Base-by-base conservation (phyloP, 2,797 vertebrate genomes). In the Phoebastria nigripes region DNA sequence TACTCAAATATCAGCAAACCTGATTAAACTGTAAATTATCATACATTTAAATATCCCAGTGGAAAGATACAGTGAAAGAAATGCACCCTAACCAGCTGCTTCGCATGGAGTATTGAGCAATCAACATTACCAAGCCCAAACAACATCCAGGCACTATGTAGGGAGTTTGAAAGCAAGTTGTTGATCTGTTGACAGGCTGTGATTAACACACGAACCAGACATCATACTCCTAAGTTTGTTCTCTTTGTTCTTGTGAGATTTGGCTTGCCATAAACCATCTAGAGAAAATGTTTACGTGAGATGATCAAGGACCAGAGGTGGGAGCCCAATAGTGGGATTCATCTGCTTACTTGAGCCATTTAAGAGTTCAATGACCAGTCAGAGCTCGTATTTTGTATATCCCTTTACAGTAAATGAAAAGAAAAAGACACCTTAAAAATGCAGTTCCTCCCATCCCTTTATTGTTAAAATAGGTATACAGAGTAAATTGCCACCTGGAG, bases 1-100 rank as follows among this genome's bases (percentile, higher is more conserved):
- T 18, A 78, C 25, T 86, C 54, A 79, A 56, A 69, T 69, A 93
- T 49, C 46, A 89, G 18, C 51, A 80, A 92, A 85, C 42, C 28
- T 70, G 74, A 92, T 89, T 84, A 89, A 93, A 91, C 33, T 51
- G n/a, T 73, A 87, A 76, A 90, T 90, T 73, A 72, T 44, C 61
- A 86, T 41, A 42, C 13, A 66, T 92, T 92, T 87, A 62, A 92
- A 92, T 82, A 92, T 87, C 83, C 52, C 59, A 17, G 17, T 69
- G 77, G 80, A 92, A 93, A 82, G 19, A 66, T 15, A 35, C 5
- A 73, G 66, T 66, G 66, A 59, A 72, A 74, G 35, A 77, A 90
- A 80, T 69, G 35, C 18, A 89, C 67, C 51, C 58, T 58, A 61
- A 62, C 9, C 58, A 90, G 55, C 51, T 92, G 39, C 22, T 94